Conservation (phyloP, 2,113 vertebrate species). For the Sinocyclocheilus anshuiensis region DNA sequence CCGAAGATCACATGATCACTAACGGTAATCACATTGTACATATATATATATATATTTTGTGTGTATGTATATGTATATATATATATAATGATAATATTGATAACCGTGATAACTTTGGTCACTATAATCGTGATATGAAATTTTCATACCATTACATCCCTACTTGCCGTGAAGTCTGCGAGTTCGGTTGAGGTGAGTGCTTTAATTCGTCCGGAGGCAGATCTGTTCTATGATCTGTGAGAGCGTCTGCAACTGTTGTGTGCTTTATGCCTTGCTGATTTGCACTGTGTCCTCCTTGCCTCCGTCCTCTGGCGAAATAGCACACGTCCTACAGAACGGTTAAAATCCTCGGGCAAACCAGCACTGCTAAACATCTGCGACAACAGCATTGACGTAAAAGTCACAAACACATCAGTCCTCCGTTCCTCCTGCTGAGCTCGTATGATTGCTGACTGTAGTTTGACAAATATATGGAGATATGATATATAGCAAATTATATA, state of each 20-base stretch:
- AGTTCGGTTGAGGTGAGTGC: conserved; percentile 36
- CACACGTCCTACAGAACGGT: conserved; percentile 16
- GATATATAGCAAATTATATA: neutral
- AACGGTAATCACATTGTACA: too few relatives aligned
- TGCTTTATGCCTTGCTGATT: conserved; percentile 32
- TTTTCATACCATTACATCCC: too few relatives aligned
- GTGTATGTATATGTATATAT: too few relatives aligned
- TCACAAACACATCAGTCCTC: conserved; percentile 2
- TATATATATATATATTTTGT: too few relatives aligned
- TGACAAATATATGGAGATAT: neutral
- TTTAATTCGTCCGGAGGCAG: conserved; percentile 18
- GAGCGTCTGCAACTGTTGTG: neutral
- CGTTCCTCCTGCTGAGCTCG: neutral
- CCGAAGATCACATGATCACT: too few relatives aligned
- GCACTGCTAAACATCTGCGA: neutral
- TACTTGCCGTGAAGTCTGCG: neutral
- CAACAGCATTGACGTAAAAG: conserved; percentile 12
- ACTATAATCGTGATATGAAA: too few relatives aligned
- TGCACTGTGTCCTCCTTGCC: conserved; percentile 35
- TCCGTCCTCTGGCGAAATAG: conserved; percentile 14
- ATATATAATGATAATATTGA: too few relatives aligned
- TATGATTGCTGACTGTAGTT: neutral
- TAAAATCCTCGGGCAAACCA: neutral
- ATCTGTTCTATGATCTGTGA: conserved; percentile 30
- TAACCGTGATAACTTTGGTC: too few relatives aligned